Percentiles rank a stretch among this genome's conserved stretches.
Evolutionary conservation across 1,140 invertebrate species (phyloP).

Genomic region (Gonatopus flavifemur): DNA sequence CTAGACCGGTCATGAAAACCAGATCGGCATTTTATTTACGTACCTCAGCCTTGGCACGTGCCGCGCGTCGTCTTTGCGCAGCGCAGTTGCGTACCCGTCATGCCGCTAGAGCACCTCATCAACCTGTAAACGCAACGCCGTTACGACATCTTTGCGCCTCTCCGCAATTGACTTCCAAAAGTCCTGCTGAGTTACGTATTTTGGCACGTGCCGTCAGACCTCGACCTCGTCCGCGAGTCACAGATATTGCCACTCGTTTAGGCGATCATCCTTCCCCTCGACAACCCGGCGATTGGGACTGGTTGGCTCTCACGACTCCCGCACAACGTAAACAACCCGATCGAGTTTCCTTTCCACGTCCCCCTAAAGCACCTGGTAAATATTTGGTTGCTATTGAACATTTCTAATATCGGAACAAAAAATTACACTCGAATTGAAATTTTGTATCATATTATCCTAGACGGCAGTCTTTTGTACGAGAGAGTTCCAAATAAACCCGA

Average conservation of each 20-base stretch:
- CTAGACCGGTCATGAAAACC: conserved; percentile 94
- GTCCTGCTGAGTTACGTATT: conserved; percentile 73
- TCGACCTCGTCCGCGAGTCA: conserved; percentile 72
- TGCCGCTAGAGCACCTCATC: conserved; percentile 83
- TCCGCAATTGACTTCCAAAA: conserved; percentile 80
- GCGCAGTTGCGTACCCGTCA: conserved; percentile 82
- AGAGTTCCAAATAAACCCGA: conserved; percentile 78
- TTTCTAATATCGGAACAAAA: no score
- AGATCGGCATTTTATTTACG: conserved; percentile 92
- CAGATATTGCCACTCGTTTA: conserved; percentile 75
- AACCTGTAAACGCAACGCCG: conserved; percentile 64
- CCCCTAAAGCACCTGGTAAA: conserved; percentile 77
- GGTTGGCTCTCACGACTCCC: conserved; percentile 78
- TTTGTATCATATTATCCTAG: conserved; percentile 56
- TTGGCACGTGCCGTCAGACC: conserved; percentile 79
- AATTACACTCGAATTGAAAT: no score
- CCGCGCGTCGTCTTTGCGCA: conserved; percentile 82
- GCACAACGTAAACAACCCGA: conserved; percentile 77
- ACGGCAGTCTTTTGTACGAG: conserved; percentile 83
- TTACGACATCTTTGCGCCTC: conserved; percentile 64
- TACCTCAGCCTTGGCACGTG: conserved; percentile 83
- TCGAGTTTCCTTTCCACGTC: conserved; percentile 82
- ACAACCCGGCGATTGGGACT: conserved; percentile 71
- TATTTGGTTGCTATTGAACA: conserved; percentile 2
- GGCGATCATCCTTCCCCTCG: conserved; percentile 62